Conservation (phyloP, 2,888 invertebrate genomes). For the Osmoderma eremita region DNA sequence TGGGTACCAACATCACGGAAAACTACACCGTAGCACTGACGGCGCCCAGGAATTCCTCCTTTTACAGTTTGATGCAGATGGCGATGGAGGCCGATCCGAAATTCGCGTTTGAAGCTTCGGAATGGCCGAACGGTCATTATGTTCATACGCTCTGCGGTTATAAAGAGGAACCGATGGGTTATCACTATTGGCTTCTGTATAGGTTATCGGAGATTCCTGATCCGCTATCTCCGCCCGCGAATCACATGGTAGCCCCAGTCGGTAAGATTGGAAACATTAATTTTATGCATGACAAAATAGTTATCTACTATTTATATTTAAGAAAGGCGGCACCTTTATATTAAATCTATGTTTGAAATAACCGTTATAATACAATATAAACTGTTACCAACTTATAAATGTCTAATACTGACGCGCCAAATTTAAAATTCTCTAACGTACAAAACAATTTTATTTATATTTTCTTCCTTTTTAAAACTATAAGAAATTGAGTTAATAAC, state of each 20-base stretch:
- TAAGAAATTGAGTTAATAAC: too few relatives aligned
- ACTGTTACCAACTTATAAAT: too few relatives aligned
- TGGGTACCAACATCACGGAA: constrained; percentile 85
- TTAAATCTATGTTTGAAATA: too few relatives aligned
- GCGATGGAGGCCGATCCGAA: constrained; percentile 82
- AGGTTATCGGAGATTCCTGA: constrained; percentile 83
- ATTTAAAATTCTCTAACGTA: too few relatives aligned
- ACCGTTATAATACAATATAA: too few relatives aligned
- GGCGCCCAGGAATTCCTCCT: constrained; percentile 77
- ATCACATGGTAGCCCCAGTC: constrained; percentile 87
- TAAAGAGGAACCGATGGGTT: constrained; percentile 84
- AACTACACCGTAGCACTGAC: constrained; percentile 80
- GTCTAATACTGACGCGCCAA: too few relatives aligned
- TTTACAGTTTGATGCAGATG: constrained; percentile 76
- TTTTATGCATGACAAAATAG: too few relatives aligned
- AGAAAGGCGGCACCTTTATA: too few relatives aligned
- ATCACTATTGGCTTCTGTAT: constrained; percentile 90
- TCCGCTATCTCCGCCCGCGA: constrained; percentile 83
- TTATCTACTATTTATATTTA: too few relatives aligned
- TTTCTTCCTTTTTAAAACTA: too few relatives aligned
- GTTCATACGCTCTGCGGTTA: constrained; percentile 86
- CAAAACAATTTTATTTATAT: too few relatives aligned
- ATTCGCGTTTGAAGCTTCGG: constrained; percentile 73
- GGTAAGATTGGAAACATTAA: constrained; percentile 69
- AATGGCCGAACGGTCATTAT: constrained; percentile 94